Evolutionary conservation across 2,113 vertebrate species (phyloP).

Genomic region (Ondatra zibethicus): DNA sequence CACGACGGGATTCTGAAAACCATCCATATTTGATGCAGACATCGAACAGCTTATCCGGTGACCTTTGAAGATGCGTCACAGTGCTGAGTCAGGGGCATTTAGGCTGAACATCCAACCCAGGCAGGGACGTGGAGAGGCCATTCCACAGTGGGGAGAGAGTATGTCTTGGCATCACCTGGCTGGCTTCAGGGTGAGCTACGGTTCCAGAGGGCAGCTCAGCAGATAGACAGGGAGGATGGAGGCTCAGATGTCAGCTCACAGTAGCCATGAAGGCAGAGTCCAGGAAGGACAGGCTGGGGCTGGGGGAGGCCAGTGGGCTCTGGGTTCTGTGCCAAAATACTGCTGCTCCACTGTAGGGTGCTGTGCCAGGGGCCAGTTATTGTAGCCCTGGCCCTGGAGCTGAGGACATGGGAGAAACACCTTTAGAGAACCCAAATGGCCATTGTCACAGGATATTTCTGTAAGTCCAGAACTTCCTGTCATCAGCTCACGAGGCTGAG

Average conservation of each 20-base stretch:
- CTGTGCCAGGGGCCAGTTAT: not conserved
- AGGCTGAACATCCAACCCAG: not conserved
- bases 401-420: not conserved
- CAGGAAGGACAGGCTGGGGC: no score
- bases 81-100: not conserved
- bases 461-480: not conserved
- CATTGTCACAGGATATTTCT: not conserved
- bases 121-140: not conserved
- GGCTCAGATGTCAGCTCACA: not conserved
- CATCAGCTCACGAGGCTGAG: not conserved
- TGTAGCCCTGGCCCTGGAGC: accelerated
- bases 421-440: not conserved
- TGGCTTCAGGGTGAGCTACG: accelerated
- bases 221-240: not conserved
- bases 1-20: not conserved
- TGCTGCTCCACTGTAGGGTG: no score
- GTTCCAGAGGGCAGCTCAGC: not conserved
- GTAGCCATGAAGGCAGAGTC: not conserved
- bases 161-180: no score
- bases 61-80: no score
- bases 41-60: not conserved
- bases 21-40: not conserved
- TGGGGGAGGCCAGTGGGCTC: not conserved
- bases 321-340: not conserved
- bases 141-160: not conserved